Evolutionary conservation across 2,888 invertebrate species (phyloP).

Genomic region (Tachystola acroxantha): DNA sequence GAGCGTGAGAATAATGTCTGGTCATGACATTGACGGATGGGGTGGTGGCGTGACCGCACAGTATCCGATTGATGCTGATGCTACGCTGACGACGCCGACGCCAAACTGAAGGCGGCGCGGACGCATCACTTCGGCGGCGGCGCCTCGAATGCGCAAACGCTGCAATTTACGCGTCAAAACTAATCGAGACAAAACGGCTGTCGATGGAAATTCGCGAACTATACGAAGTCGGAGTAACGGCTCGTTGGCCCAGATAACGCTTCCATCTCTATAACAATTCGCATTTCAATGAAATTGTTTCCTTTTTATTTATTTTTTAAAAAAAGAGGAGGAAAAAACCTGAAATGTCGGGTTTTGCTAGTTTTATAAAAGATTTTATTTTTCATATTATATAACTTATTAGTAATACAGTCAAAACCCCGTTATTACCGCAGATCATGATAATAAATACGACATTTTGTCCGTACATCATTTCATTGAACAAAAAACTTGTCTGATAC

Average conservation of each 20-base stretch:
- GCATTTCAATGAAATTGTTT: not conserved
- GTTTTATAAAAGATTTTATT: too few species aligned
- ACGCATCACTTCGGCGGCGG: not conserved
- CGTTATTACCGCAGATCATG: too few species aligned
- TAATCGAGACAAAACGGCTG: conserved; percentile 14
- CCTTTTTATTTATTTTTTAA: too few species aligned
- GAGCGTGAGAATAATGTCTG: conserved; percentile 54
- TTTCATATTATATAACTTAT: too few species aligned
- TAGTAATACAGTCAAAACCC: too few species aligned
- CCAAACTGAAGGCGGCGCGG: not conserved
- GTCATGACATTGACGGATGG: conserved; percentile 58
- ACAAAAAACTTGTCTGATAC: not conserved
- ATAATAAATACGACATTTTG: too few species aligned
- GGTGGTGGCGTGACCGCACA: conserved; percentile 30
- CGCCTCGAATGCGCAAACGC: conserved; percentile 3
- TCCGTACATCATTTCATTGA: too few species aligned
- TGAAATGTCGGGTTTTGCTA: too few species aligned
- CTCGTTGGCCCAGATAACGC: conserved; percentile 3
- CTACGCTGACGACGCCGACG: conserved; percentile 9
- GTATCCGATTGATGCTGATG: conserved; percentile 17
- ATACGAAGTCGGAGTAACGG: conserved; percentile 8
- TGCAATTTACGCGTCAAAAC: conserved; percentile 14
- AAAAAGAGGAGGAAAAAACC: too few species aligned
- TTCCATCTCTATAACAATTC: conserved; percentile 5
- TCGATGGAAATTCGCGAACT: conserved; percentile 10